These are phyloP conservation scores for Ips typographus DNA, from an alignment of 1,140 invertebrate species.

Conservation along the genomic window DNA sequence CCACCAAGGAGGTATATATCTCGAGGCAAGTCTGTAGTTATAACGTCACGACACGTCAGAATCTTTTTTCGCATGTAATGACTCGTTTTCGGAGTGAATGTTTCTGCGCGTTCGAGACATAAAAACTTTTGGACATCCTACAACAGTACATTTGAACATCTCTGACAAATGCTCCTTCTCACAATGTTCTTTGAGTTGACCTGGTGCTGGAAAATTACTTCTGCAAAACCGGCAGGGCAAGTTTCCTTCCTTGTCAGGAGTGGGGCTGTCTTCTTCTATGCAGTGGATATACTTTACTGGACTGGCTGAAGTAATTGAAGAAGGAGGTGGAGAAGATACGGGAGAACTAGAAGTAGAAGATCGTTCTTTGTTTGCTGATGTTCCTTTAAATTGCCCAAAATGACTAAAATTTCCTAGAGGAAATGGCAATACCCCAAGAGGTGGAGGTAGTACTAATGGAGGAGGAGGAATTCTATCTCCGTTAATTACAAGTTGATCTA, in stretches of 20 bases:
- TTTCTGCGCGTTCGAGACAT: constrained; percentile 74
- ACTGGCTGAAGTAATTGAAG: constrained; percentile 39
- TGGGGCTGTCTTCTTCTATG: constrained; percentile 60
- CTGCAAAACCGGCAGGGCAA: constrained; percentile 68
- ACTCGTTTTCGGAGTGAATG: constrained; percentile 64
- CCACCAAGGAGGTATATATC: constrained; percentile 50
- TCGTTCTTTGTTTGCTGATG: constrained; percentile 45
- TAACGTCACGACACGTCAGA: constrained; percentile 49
- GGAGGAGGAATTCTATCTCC: constrained; percentile 54
- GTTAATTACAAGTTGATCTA: constrained; percentile 52
- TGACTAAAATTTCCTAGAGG: constrained; percentile 55
- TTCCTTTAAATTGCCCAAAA: constrained; percentile 49
- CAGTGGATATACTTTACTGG: constrained; percentile 51
- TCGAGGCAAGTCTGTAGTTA: constrained; percentile 43
- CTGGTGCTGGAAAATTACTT: constrained; percentile 60
- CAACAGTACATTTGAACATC: constrained; percentile 77
- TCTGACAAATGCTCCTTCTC: constrained; percentile 68
- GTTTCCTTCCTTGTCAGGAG: constrained; percentile 61
- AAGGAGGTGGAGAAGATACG: constrained; percentile 44
- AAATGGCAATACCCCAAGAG: constrained; percentile 47
- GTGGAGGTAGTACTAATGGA: constrained; percentile 56
- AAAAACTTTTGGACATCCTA: constrained; percentile 81
- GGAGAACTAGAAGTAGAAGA: constrained; percentile 54
- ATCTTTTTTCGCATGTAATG: constrained; percentile 49
- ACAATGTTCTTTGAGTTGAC: constrained; percentile 67